phyloP scores from a whole-genome alignment of 2,888 invertebrate species.

The Furcula furcula region DNA sequence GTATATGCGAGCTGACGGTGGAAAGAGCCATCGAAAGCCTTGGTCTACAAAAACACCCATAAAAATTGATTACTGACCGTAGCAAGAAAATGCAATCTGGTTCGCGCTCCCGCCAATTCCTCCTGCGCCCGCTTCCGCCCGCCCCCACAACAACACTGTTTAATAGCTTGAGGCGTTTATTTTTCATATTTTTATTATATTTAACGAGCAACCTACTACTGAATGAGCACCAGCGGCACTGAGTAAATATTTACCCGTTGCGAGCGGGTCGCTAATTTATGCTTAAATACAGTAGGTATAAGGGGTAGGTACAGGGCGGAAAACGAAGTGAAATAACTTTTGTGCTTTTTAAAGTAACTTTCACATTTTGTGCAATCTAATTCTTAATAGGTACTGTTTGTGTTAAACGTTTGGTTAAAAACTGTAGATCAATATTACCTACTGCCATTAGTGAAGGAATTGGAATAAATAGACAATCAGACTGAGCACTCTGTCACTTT shows the following conservation, averaged over 20 bases:
- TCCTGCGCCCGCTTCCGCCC: conserved; percentile 26
- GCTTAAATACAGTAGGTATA: too few species aligned
- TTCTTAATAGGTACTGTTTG: too few species aligned
- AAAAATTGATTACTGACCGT: conserved; percentile 76
- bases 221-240: too few species aligned
- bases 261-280: conserved; percentile 16
- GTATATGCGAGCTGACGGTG: conserved; percentile 7
- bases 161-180: conserved; percentile 62
- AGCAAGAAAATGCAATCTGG: conserved; percentile 77
- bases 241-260: conserved; percentile 25
- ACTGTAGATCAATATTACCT: too few species aligned
- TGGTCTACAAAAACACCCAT: conserved; percentile 68
- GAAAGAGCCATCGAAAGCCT: conserved; percentile 30
- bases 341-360: too few species aligned
- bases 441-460: conserved; percentile 27
- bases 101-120: conserved; percentile 33
- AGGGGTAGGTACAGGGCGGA: too few species aligned
- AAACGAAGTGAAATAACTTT: too few species aligned
- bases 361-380: too few species aligned
- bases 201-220: too few species aligned
- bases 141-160: conserved; percentile 35
- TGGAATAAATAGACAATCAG: conserved; percentile 23
- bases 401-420: too few species aligned
- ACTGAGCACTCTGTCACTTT: conserved; percentile 25
- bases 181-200: conserved; percentile 60